phyloP scores from a whole-genome alignment of 2,113 vertebrate species.

The Solenodon paradoxus region DNA sequence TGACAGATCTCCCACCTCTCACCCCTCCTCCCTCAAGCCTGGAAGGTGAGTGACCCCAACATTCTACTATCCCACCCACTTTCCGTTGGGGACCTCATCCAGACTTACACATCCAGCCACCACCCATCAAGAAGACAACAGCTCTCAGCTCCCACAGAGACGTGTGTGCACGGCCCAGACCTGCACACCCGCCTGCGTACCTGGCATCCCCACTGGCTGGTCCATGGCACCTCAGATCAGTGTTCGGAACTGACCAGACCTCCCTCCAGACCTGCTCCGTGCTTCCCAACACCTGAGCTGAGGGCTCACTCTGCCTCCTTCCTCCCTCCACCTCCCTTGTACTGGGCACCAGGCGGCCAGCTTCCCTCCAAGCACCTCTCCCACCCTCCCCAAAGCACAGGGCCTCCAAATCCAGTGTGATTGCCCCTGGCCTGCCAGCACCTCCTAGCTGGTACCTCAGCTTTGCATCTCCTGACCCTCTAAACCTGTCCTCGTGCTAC shows the following conservation, averaged over 20 bases:
- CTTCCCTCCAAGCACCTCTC: neutral
- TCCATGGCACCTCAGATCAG: neutral
- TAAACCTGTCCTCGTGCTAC: neutral
- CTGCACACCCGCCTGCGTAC: neutral
- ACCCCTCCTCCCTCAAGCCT: neutral
- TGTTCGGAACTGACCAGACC: neutral
- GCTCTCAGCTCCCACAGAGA: neutral
- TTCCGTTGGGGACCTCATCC: neutral
- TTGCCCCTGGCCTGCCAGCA: neutral
- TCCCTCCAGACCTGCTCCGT: neutral
- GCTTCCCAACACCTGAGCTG: neutral
- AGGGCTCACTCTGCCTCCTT: neutral
- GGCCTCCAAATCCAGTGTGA: neutral
- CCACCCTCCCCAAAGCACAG: rapidly evolving
- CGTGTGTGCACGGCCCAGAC: neutral
- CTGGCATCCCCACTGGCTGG: neutral
- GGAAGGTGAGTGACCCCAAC: neutral
- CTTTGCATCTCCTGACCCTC: neutral
- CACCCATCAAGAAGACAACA: neutral
- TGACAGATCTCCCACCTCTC: neutral
- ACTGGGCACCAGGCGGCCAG: no score
- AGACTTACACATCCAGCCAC: neutral
- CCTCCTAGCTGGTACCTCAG: neutral
- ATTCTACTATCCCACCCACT: neutral
- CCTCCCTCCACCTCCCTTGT: neutral